A percentile compares a stretch with the other conserved stretches of the same genome.
These are phyloP conservation scores for Anaspis maculata DNA, from an alignment of 2,888 invertebrate genomes.

Conservation along the genomic window DNA sequence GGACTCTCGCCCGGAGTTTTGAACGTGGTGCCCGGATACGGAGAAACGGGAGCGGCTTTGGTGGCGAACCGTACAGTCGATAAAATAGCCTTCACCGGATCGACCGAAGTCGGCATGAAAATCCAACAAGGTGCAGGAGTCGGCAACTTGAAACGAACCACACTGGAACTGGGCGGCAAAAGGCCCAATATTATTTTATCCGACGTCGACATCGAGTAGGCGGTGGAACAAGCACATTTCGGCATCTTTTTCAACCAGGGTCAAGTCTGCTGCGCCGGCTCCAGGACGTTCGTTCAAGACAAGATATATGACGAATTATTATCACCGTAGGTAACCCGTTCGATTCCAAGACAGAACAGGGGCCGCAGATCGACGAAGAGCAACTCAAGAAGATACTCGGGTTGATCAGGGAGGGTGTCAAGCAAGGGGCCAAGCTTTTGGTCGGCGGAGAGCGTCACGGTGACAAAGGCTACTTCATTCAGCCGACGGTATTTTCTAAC, in stretches of 20 bases:
- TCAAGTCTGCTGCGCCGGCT: constrained; percentile 80
- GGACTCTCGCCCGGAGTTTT: constrained; percentile 89
- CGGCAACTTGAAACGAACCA: constrained; percentile 75
- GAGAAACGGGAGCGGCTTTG: constrained; percentile 73
- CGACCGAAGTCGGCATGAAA: constrained; percentile 77
- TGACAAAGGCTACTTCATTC: constrained; percentile 70
- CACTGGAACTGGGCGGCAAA: constrained; percentile 89
- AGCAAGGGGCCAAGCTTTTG: constrained; percentile 77
- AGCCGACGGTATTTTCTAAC: constrained; percentile 84
- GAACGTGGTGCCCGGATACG: constrained; percentile 84
- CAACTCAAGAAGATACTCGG: constrained; percentile 76
- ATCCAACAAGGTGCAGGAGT: constrained; percentile 70
- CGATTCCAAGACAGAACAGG: constrained; percentile 69
- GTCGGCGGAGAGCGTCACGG: constrained; percentile 64
- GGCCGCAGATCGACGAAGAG: constrained; percentile 81
- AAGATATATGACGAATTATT: constrained; percentile 90
- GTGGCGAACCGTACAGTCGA: constrained; percentile 67
- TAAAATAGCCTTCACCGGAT: constrained; percentile 90
- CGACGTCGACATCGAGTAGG: constrained; percentile 72
- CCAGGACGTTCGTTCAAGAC: constrained; percentile 83
- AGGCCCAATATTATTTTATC: constrained; percentile 84
- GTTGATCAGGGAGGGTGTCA: constrained; percentile 71
- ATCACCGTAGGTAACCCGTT: constrained; percentile 94
- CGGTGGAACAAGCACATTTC: constrained; percentile 75
- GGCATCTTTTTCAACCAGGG: constrained; percentile 88